phyloP scores from a whole-genome alignment of 2,797 vertebrate genomes.

The Syngnathus acus region DNA sequence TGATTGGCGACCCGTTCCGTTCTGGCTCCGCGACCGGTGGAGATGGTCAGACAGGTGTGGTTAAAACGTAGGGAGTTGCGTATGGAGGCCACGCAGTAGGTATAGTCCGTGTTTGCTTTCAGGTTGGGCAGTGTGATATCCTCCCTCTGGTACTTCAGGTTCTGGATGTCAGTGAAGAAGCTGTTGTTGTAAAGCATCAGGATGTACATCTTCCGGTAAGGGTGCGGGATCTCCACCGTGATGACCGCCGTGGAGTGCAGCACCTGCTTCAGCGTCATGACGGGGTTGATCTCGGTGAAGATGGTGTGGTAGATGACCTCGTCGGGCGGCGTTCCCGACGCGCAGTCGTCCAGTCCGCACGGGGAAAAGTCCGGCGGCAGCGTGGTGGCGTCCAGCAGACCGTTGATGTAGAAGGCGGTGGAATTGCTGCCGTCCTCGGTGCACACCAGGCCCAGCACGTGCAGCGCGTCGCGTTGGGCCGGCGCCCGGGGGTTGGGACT shows the following conservation, averaged over 20 bases:
- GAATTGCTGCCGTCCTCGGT: conserved; percentile 70
- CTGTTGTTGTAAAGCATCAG: conserved; percentile 93
- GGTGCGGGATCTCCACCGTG: conserved; percentile 86
- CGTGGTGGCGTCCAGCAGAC: conserved; percentile 68
- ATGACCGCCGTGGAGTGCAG: conserved; percentile 78
- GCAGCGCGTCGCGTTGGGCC: conserved; percentile 81
- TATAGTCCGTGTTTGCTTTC: conserved; percentile 87
- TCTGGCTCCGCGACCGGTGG: conserved; percentile 69
- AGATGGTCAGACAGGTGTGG: conserved; percentile 92
- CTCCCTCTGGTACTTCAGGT: conserved; percentile 79
- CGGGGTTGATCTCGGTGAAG: conserved; percentile 72
- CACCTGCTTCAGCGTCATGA: conserved; percentile 79
- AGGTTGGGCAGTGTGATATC: conserved; percentile 83
- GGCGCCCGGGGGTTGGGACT: conserved; percentile 86
- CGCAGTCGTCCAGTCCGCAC: conserved; percentile 84
- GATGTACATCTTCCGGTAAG: conserved; percentile 91
- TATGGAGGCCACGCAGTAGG: conserved; percentile 92
- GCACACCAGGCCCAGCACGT: conserved; percentile 83
- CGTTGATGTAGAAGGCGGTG: conserved; percentile 49
- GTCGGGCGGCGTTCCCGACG: conserved; percentile 79
- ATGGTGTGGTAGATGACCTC: conserved; percentile 75
- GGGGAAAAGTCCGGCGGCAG: conserved; percentile 73
- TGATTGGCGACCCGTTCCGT: conserved; percentile 61
- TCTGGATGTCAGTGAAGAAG: conserved; percentile 84
- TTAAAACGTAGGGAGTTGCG: conserved; percentile 87